phyloP scores from a whole-genome alignment of 2,888 invertebrate genomes.

The Thereva unica region DNA sequence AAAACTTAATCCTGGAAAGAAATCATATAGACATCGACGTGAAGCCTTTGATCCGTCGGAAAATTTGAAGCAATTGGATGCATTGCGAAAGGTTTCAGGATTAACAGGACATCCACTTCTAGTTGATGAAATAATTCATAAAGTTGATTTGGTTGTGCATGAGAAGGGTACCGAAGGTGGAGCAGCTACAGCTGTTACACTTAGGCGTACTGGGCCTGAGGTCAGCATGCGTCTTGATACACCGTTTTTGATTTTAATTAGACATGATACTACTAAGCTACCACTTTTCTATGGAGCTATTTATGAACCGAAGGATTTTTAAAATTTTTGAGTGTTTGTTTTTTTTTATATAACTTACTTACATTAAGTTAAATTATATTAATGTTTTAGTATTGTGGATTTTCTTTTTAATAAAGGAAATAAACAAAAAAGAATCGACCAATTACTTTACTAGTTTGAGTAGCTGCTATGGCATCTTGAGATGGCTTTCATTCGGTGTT shows the following conservation, averaged over 20 bases:
- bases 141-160: conserved; percentile 63
- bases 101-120: conserved; percentile 58
- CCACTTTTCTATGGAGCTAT: conserved; percentile 71
- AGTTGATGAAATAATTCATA: conserved; percentile 64
- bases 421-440: too few species aligned
- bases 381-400: too few species aligned
- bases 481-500: too few species aligned
- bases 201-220: conserved; percentile 63
- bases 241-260: conserved; percentile 71
- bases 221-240: conserved; percentile 62
- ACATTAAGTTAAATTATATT: too few species aligned
- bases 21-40: conserved; percentile 42
- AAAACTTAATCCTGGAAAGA: conserved; percentile 46
- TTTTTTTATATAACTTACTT: too few species aligned
- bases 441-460: too few species aligned
- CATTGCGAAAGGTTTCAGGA: conserved; percentile 33
- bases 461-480: too few species aligned
- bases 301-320: conserved; percentile 59
- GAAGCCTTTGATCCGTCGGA: conserved; percentile 31
- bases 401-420: too few species aligned
- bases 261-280: conserved; percentile 65
- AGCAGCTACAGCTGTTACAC: conserved; percentile 59
- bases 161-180: conserved; percentile 68
- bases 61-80: conserved; percentile 43
- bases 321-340: neutral